Base-by-base conservation (phyloP, 2,888 invertebrate species). In the Acanthoscelides obtectus region DNA sequence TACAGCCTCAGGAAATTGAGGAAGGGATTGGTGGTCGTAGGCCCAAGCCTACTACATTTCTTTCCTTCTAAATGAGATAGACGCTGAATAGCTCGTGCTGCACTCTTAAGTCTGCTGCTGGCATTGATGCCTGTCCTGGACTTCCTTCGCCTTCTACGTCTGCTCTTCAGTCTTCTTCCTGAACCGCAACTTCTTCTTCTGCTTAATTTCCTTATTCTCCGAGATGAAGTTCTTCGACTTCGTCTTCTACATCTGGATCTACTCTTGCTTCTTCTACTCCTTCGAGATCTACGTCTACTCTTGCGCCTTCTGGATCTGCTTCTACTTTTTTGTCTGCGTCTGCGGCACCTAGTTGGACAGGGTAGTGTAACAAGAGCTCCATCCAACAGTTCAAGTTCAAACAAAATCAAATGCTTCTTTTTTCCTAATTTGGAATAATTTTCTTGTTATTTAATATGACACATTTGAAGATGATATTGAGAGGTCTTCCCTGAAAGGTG, bases 1-100 rank as follows among this genome's bases (percentile, higher is more conserved):
- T 77, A 80, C 21, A 73, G 22, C 3, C 79, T 72, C 73, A 81
- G 69, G 71, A 77, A 81, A 68, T 80, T 80, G 70, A 81, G 78
- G 73, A 81, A 81, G 0, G 81, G 80, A 73, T 80, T 80, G 6
- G 69, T 68, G 6, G 77, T 77, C 19, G 73, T 64, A 3, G 69
- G 69, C 3, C 69, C 69, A 17, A 64, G 20, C 64, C 22, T 20
- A 22, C 22, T 17, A 22, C 69, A 69, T 25, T 20, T 69, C 68
- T 27, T 68, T 17, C 27, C n/a, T n/a, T 45, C 17, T 5, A 21
- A n/a, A 0, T 20, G 5, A 12, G 8, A 1, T 1, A 20, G 21
- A 66, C 66, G 66, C 12, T 20, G 12, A 6, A 20, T 19, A 21
- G 21, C 22, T 1, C 12, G 2, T 17, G 21, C 21, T 2, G 22